phyloP scores from a whole-genome alignment of 2,797 vertebrate genomes.

The Tokudaia tokunoshimensis region DNA sequence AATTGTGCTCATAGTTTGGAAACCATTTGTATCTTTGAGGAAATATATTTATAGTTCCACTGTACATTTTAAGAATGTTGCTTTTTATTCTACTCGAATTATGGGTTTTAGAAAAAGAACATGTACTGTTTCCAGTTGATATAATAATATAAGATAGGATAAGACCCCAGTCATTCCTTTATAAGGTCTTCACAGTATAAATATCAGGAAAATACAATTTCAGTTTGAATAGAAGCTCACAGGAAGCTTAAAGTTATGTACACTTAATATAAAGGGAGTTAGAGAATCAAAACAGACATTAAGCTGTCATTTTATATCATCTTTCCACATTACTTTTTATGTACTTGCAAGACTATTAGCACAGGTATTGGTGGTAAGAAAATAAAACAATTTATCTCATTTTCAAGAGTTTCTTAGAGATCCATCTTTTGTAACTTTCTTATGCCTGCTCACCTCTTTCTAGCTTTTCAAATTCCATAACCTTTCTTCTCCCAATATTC shows the following conservation, averaged over 20 bases:
- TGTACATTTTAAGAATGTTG: slow-evolving; percentile 20
- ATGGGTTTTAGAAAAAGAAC: not conserved
- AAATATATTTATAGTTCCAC: slow-evolving; percentile 20
- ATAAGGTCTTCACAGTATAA: slow-evolving; percentile 30
- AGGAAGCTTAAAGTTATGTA: slow-evolving; percentile 48
- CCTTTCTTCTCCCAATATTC: slow-evolving; percentile 41
- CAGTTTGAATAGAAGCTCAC: slow-evolving; percentile 23
- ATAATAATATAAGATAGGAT: slow-evolving; percentile 13
- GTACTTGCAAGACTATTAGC: slow-evolving; percentile 28
- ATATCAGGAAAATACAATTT: slow-evolving; percentile 59
- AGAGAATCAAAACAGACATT: slow-evolving; percentile 54
- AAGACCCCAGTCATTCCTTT: not conserved
- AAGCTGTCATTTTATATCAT: slow-evolving; percentile 29
- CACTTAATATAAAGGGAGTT: slow-evolving; percentile 42
- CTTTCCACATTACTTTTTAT: slow-evolving; percentile 42
- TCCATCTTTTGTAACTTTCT: not conserved
- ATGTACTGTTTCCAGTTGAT: not conserved
- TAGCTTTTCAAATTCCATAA: not conserved
- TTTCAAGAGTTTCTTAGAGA: slow-evolving; percentile 32
- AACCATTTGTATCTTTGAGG: not conserved
- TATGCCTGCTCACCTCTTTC: slow-evolving; percentile 17
- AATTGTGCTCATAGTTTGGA: not conserved
- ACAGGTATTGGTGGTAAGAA: slow-evolving; percentile 16
- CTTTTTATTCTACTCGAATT: slow-evolving; percentile 44
- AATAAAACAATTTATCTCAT: slow-evolving; percentile 43